phyloP scores from a whole-genome alignment of 2,888 invertebrate genomes.

The Cryptosula pallasiana region DNA sequence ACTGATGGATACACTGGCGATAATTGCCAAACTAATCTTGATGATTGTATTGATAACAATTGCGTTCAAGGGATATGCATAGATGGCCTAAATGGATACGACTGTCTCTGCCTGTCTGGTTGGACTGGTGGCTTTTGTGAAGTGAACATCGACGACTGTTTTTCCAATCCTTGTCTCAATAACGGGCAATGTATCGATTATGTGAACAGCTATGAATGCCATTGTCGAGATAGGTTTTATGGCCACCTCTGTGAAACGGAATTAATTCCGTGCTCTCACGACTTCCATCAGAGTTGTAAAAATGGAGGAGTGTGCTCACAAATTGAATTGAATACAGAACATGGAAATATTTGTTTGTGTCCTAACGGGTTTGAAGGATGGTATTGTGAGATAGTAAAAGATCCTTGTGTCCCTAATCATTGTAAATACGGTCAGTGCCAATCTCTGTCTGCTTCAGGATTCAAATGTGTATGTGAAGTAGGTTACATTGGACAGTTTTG shows the following conservation, averaged over 20 bases:
- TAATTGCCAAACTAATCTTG: slow-evolving; percentile 57
- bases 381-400: not conserved
- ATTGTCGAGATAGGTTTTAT: not conserved
- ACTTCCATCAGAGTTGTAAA: not conserved
- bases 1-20: slow-evolving; percentile 28
- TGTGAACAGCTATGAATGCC: slow-evolving; percentile 33
- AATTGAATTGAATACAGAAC: not conserved
- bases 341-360: not conserved
- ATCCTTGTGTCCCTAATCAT: slow-evolving; percentile 28
- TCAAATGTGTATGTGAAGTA: slow-evolving; percentile 65
- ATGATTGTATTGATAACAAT: slow-evolving; percentile 26
- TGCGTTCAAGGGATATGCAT: slow-evolving; percentile 4
- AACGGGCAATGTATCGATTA: slow-evolving; percentile 29
- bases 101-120: not conserved
- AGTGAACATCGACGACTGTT: slow-evolving; percentile 56
- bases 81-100: not conserved
- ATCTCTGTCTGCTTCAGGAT: slow-evolving; percentile 49
- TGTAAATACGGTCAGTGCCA: slow-evolving; percentile 27
- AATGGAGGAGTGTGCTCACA: slow-evolving; percentile 4
- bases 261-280: not conserved
- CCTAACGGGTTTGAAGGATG: not conserved
- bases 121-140: slow-evolving; percentile 11
- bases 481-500: slow-evolving; percentile 46
- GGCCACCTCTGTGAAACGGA: slow-evolving; percentile 1
- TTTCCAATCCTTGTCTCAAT: slow-evolving; percentile 46